phyloP scores from a whole-genome alignment of 2,797 vertebrate species.

The Spinibarbus caldwelli region DNA sequence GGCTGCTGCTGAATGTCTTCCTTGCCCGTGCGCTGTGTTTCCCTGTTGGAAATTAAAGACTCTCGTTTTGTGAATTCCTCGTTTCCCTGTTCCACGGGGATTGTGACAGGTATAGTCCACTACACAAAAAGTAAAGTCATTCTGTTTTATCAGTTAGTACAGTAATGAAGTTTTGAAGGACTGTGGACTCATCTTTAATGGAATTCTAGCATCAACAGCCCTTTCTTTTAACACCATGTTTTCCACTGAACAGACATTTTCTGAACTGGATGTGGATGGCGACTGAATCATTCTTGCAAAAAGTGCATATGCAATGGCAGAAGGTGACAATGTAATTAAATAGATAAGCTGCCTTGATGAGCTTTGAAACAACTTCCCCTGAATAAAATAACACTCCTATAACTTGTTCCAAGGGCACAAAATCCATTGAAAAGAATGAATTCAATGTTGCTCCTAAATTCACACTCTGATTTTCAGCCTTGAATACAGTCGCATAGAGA shows the following conservation, averaged over 20 bases:
- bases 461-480: not conserved
- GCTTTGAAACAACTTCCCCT: not conserved
- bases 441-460: not conserved
- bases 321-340: not conserved
- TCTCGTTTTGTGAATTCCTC: no score
- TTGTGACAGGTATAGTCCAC: no score
- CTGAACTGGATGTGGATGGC: slow-evolving; percentile 43
- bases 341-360: slow-evolving; percentile 1
- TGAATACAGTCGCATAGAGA: not conserved
- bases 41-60: no score
- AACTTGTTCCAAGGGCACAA: not conserved
- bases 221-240: slow-evolving; percentile 63
- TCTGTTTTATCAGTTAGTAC: not conserved
- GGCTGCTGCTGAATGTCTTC: no score
- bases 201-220: slow-evolving; percentile 69
- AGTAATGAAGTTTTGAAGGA: slow-evolving; percentile 38
- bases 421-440: not conserved
- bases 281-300: slow-evolving; percentile 70
- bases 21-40: no score
- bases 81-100: no score
- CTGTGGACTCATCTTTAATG: slow-evolving; percentile 71
- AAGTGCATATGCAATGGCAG: slow-evolving; percentile 44
- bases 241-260: slow-evolving; percentile 66
- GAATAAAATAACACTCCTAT: not conserved
- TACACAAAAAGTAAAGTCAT: not conserved